These are phyloP conservation scores for Grantiella picta DNA, from an alignment of 2,113 vertebrate species.

Conservation along the genomic window DNA sequence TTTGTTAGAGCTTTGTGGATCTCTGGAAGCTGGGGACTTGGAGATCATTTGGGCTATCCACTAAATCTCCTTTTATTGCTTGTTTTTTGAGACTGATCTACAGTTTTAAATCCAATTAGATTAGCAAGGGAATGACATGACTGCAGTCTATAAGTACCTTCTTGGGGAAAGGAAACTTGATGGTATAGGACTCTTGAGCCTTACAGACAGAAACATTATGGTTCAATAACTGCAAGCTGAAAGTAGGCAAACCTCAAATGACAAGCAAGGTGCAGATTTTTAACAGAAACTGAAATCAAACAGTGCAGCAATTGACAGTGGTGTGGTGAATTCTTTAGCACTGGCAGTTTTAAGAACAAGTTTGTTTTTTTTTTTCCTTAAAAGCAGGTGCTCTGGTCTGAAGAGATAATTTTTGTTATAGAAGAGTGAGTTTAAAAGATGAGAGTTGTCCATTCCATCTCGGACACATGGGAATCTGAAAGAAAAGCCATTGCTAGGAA, in stretches of 20 bases:
- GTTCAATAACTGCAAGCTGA: constrained; percentile 22
- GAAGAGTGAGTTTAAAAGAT: neutral
- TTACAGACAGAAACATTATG: constrained; percentile 19
- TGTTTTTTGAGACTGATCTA: constrained; percentile 25
- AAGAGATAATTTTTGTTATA: neutral
- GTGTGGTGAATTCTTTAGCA: neutral
- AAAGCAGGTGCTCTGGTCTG: neutral
- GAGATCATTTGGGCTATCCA: neutral
- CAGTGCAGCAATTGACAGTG: neutral
- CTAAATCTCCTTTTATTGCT: neutral
- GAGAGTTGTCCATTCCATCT: neutral
- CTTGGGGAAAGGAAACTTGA: constrained; percentile 6
- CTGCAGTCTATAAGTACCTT: neutral
- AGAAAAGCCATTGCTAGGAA: neutral
- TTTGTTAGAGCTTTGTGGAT: neutral
- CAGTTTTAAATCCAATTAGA: constrained; percentile 46
- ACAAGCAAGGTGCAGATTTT: neutral
- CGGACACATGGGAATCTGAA: neutral
- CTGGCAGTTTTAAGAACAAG: neutral
- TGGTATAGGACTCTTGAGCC: constrained; percentile 5
- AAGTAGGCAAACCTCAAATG: neutral
- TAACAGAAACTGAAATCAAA: neutral
- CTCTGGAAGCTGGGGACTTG: neutral
- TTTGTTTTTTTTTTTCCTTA: too few species aligned
- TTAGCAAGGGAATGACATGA: constrained; percentile 11